Evolutionary conservation across 2,797 vertebrate genomes (phyloP).

Genomic region (Scarus forsteni): DNA sequence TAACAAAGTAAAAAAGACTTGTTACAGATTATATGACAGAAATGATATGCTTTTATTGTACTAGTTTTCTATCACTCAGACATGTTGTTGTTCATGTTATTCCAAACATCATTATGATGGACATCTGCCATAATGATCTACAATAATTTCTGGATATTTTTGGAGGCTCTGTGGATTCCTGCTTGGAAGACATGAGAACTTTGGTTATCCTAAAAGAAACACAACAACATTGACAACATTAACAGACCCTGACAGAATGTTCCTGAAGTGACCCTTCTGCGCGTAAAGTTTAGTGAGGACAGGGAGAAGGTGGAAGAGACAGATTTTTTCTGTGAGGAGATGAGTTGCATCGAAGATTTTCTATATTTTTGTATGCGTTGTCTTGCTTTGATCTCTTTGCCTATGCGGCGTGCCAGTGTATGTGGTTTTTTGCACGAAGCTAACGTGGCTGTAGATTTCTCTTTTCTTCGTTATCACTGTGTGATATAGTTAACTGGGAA

Average conservation of each 20-base stretch:
- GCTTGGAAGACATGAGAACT: constrained; percentile 45
- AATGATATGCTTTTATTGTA: constrained; percentile 82
- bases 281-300: constrained; percentile 26
- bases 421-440: constrained; percentile 86
- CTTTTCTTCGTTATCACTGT: constrained; percentile 86
- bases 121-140: constrained; percentile 52
- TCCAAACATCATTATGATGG: constrained; percentile 59
- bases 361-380: constrained; percentile 87
- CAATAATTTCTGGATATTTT: constrained; percentile 45
- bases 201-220: constrained; percentile 46
- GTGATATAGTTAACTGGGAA: constrained; percentile 86
- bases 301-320: constrained; percentile 32
- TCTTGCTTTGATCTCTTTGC: constrained; percentile 84
- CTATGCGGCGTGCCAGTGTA: constrained; percentile 81
- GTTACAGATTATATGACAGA: constrained; percentile 71
- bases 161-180: constrained; percentile 55
- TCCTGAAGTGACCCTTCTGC: constrained; percentile 60
- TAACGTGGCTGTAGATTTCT: constrained; percentile 83
- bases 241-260: constrained; percentile 64
- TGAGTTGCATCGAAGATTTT: constrained; percentile 78
- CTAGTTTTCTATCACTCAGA: constrained; percentile 83
- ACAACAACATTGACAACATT: constrained; percentile 21
- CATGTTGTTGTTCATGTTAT: constrained; percentile 68
- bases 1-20: constrained; percentile 68
- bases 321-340: constrained; percentile 64